Evolutionary conservation across 2,888 invertebrate species (phyloP).

Genomic region (Drosophila atripex): DNA sequence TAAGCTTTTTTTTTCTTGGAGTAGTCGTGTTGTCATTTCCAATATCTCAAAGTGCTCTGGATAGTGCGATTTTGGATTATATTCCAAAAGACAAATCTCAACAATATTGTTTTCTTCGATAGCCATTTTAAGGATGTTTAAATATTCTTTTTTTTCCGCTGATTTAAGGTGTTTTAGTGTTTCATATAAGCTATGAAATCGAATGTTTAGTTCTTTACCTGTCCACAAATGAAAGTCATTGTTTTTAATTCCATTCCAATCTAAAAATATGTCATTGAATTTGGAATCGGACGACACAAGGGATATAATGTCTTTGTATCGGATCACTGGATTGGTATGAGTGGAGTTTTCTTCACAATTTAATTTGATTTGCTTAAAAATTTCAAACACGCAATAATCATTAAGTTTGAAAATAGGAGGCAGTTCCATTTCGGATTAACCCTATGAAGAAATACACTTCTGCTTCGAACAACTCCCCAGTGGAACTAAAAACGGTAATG

Average conservation of each 20-base stretch:
- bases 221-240: neutral
- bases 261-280: neutral
- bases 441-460: neutral
- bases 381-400: neutral
- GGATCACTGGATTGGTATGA: neutral
- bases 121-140: neutral
- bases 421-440: neutral
- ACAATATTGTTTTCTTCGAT: neutral
- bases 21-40: neutral
- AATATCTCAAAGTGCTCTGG: neutral
- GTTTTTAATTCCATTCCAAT: neutral
- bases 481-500: neutral
- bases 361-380: slow-evolving; percentile 1
- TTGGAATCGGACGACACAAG: neutral
- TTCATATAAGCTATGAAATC: neutral
- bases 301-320: slow-evolving; percentile 6
- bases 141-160: neutral
- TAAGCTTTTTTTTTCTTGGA: neutral
- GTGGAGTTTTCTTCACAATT: slow-evolving; percentile 5
- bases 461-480: neutral
- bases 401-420: neutral
- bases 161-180: neutral
- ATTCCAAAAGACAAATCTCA: neutral
- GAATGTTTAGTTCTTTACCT: neutral
- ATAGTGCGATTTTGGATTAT: neutral